A percentile compares a stretch with the other conserved stretches of the same genome.
Evolutionary conservation across 2,888 invertebrate species (phyloP).

Genomic region (Phyllotreta striolata): DNA sequence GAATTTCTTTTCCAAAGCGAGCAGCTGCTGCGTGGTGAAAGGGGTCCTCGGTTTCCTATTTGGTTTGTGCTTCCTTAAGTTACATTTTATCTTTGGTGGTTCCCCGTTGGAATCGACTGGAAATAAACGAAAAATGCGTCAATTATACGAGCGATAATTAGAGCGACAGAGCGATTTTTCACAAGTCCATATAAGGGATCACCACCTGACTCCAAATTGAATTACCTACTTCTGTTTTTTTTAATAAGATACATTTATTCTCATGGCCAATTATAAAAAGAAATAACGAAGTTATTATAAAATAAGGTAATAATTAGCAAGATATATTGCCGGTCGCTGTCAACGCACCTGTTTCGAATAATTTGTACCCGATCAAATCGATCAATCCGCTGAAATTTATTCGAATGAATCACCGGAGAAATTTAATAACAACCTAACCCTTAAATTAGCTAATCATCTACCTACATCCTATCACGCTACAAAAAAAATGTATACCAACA

Average conservation of each 20-base stretch:
- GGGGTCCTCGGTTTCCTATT: conserved; percentile 98
- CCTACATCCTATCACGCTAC: too few species aligned
- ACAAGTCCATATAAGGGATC: too few species aligned
- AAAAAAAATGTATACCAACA: too few species aligned
- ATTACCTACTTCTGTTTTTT: neutral
- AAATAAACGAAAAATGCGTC: conserved; percentile 47
- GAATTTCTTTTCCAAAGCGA: conserved; percentile 96
- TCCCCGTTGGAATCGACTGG: conserved; percentile 75
- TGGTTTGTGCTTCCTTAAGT: conserved; percentile 95
- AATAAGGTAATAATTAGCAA: conserved; percentile 21
- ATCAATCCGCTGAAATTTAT: conserved; percentile 4
- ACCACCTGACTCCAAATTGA: neutral
- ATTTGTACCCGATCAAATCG: conserved; percentile 10
- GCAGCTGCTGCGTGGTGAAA: conserved; percentile 96
- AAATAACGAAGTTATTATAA: conserved; percentile 13
- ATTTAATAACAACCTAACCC: too few species aligned
- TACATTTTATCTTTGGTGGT: conserved; percentile 87
- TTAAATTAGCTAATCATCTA: too few species aligned
- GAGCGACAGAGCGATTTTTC: too few species aligned
- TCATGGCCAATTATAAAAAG: conserved; percentile 4
- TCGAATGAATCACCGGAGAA: neutral
- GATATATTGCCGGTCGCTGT: conserved; percentile 18
- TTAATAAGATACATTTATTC: conserved; percentile 2
- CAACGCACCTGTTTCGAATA: conserved; percentile 20
- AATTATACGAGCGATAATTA: too few species aligned